These are phyloP conservation scores for Aplocera efformata DNA, from an alignment of 2,888 invertebrate genomes.

Conservation along the genomic window DNA sequence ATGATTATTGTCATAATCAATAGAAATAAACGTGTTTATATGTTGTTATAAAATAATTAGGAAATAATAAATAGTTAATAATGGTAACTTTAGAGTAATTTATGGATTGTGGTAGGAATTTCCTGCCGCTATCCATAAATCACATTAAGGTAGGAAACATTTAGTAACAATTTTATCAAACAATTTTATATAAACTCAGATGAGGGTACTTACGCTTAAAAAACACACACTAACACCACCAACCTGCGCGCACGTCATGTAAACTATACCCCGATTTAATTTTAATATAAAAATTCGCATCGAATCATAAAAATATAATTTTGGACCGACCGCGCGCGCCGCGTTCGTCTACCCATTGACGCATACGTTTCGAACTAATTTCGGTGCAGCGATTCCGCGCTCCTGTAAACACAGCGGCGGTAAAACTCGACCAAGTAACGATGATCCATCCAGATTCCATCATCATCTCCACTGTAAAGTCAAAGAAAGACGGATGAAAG, in stretches of 20 bases:
- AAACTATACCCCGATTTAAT: slow-evolving; percentile 56
- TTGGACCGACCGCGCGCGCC: slow-evolving; percentile 61
- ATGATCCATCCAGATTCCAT: slow-evolving; percentile 43
- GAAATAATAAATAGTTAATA: too few species aligned
- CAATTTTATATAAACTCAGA: slow-evolving; percentile 6
- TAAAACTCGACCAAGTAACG: slow-evolving; percentile 50
- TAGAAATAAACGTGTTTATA: too few species aligned
- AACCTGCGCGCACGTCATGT: slow-evolving; percentile 59
- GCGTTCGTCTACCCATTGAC: slow-evolving; percentile 71
- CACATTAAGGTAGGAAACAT: too few species aligned
- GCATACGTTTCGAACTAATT: slow-evolving; percentile 77
- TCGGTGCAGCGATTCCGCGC: slow-evolving; percentile 78
- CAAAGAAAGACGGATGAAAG: slow-evolving; percentile 40
- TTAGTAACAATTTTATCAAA: too few species aligned
- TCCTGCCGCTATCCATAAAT: too few species aligned
- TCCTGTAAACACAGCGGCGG: slow-evolving; percentile 74
- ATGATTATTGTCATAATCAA: too few species aligned
- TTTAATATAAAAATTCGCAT: slow-evolving; percentile 71
- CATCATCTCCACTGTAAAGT: slow-evolving; percentile 31
- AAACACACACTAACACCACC: slow-evolving; percentile 28
- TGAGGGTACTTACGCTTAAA: slow-evolving; percentile 37
- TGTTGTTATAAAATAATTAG: too few species aligned
- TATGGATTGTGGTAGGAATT: too few species aligned
- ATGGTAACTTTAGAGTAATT: too few species aligned
- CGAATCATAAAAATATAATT: slow-evolving; percentile 75